Evolutionary conservation across 2,113 vertebrate species (phyloP).

Genomic region (Lophotis ruficrista): DNA sequence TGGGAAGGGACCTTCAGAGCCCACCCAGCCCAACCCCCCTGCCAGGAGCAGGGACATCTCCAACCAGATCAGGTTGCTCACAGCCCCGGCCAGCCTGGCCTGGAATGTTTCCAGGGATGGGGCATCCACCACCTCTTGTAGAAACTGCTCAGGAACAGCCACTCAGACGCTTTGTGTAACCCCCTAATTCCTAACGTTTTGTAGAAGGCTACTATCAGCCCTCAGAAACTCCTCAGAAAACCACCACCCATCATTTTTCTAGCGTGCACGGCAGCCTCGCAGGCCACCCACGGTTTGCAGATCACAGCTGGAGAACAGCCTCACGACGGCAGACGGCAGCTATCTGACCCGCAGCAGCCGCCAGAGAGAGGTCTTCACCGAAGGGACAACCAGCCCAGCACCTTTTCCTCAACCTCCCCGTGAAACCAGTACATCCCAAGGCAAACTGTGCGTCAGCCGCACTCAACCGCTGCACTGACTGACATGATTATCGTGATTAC

Average conservation of each 20-base stretch:
- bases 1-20: too few relatives aligned
- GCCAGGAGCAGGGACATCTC: too few relatives aligned
- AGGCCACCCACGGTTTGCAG: not conserved
- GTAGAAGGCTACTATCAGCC: not conserved
- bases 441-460: not conserved
- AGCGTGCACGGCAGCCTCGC: accelerated
- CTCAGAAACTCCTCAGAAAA: not conserved
- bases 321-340: not conserved
- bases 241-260: not conserved
- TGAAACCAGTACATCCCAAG: not conserved
- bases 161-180: not conserved
- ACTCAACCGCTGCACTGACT: not conserved
- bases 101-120: too few relatives aligned
- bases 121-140: too few relatives aligned
- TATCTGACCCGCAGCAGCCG: accelerated
- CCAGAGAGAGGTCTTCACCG: not conserved
- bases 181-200: not conserved
- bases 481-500: not conserved
- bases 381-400: not conserved
- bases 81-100: too few relatives aligned
- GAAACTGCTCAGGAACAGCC: not conserved
- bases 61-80: too few relatives aligned
- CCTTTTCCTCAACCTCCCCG: not conserved
- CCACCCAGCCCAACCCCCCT: too few relatives aligned
- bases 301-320: not conserved